A percentile compares a stretch with the other conserved stretches of the same genome.
Conservation (phyloP, 1,140 invertebrate genomes). For the Piezodorus guildinii region DNA sequence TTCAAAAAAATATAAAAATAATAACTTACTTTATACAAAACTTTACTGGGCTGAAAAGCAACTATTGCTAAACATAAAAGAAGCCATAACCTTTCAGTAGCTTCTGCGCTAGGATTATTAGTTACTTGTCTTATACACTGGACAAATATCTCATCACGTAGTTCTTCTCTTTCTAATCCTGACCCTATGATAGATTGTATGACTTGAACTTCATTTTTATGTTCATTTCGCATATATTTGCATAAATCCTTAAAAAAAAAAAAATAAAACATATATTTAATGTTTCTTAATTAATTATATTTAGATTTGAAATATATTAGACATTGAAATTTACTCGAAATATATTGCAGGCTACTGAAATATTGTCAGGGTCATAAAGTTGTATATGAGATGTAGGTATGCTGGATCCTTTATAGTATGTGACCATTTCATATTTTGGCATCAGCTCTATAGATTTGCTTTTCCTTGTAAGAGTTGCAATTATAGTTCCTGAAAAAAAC, state of each 20-base stretch:
- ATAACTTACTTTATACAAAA: conserved; percentile 55
- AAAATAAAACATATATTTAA: conserved; percentile 10
- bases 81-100: conserved; percentile 59
- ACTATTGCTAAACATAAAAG: conserved; percentile 79
- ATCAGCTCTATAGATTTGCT: conserved; percentile 63
- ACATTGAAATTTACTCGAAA: conserved; percentile 58
- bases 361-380: conserved; percentile 89
- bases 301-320: neutral
- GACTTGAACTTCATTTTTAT: conserved; percentile 62
- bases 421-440: conserved; percentile 86
- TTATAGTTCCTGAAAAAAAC: conserved; percentile 50
- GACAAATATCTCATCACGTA: conserved; percentile 79
- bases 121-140: conserved; percentile 69
- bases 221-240: conserved; percentile 74
- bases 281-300: neutral
- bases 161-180: conserved; percentile 76
- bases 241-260: conserved; percentile 58
- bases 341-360: conserved; percentile 76
- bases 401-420: conserved; percentile 70
- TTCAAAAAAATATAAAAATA: neutral
- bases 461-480: conserved; percentile 77
- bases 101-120: conserved; percentile 41
- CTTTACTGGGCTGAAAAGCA: conserved; percentile 83
- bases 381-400: conserved; percentile 91
- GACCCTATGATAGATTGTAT: conserved; percentile 77